Evolutionary conservation across 1,140 invertebrate genomes (phyloP), one percentile per base, ranked within the genome.

Genomic region (Brachionus manjavacas): DNA sequence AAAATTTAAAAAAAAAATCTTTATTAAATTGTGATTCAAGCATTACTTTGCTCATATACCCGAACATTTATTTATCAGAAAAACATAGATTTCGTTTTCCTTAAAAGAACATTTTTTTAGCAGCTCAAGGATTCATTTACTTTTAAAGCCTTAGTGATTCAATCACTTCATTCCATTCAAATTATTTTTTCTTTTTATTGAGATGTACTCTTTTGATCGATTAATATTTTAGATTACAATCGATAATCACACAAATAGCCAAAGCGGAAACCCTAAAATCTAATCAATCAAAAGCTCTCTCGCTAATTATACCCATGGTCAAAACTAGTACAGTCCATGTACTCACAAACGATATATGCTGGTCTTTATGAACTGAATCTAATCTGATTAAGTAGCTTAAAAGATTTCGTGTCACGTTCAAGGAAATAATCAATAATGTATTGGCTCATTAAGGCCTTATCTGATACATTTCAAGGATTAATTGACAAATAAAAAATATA

Each of bases 331-430:
- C n/a, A 72, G n/a, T 41, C 68, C 16, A 64, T 23, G 11, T 64
- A 23, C 9, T 14, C 25, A 23, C 55, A 64, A 20, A 4, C 16
- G 14, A 46, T 12, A 39, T 72, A n/a, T n/a, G n/a, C 28, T 70
- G 39, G 31, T 41, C 11, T 72, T 72, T 41, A 41, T 72, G 35
- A 72, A 72, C 39, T 72, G n/a, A 41, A 72, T 39, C 68, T 72
- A 72, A 72, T 72, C 68, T 72, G 35, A 41, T 72, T 72, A 72
- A 72, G 68, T 8, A 72, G 68, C 68, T 72, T 72, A 72, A 72
- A 72, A 39, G 68, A 72, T 72, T 72, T 72, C 16, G 39, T 72
- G 68, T 72, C 68, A 72, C 68, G 39, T 72, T 20, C 16, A 72
- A 72, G 68, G 68, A 72, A 72, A 72, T 72, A 72, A 72, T 72